Evolutionary conservation across 2,113 vertebrate species (phyloP), one percentile per base, ranked within the genome.

Genomic region (Chiloscyllium plagiosum): DNA sequence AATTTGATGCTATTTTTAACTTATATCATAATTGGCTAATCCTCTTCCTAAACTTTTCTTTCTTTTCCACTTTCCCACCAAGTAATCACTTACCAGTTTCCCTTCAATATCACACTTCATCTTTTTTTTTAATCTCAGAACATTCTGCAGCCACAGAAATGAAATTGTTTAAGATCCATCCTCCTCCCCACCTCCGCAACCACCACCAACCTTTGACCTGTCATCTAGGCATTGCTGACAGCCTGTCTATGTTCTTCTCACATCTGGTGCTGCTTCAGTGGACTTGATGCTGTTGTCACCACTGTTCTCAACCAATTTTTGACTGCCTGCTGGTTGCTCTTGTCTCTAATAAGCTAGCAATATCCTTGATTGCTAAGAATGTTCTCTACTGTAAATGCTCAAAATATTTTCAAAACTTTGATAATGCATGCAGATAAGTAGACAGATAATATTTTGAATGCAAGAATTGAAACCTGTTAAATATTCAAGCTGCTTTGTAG

Each of bases 301-400:
- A n/a, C 12, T 90, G n/a, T 90, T 90, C 87, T 90, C 87, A 7
- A 29, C 87, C 87, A 90, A n/a, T 90, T n/a, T 90, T 65, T 29
- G 56, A 65, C 26, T 90, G 19, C 56, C 52, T 90, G 29, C 61
- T 90, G 56, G 56, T 52, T 90, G 87, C 56, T 65, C 12, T 15
- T n/a, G 13, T 65, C 87, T 90, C 52, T n/a, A 33, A 6, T 10
- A 90, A 65, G 56, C 87, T 90, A 56, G n/a, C 52, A n/a, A 33
- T 90, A 33, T n/a, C 87, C 87, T 90, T 65, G 56, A 56, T 90
- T 90, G 65, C 87, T 4, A 17, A 65, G 56, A 61, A 65, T 90
- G 13, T 29, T 42, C 56, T 90, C 87, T 33, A 24, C 22, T 22
- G 56, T 33, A 65, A 61, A 65, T 65, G 3, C 33, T 61, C 12